Evolutionary conservation across 2,888 invertebrate species (phyloP), one percentile per base, ranked within the genome.

Genomic region (Keiferia lycopersicella): DNA sequence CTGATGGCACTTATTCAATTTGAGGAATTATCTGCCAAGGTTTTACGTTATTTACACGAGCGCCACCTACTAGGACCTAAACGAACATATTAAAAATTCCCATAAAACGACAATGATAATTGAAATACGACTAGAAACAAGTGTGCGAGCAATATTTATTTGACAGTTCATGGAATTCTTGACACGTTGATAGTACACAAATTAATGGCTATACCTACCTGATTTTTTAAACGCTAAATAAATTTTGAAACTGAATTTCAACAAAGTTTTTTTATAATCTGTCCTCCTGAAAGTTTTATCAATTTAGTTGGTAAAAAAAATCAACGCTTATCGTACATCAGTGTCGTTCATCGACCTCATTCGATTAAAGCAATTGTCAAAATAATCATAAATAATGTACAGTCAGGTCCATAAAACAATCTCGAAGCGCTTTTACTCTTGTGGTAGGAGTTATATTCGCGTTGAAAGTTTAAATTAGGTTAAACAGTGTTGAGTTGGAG

Each of bases 291-390:
- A 34, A 34, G 4, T 14, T 41, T 41, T 41, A 41, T 41, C 1
- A 41, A 0, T 41, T n/a, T 41, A n/a, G 41, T 4, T 41, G 16
- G 4, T 6, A n/a, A n/a, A n/a, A 14, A 39, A 39, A 39, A 41
- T 41, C 41, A 41, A 41, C 51, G 20, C 20, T 51, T 51, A 51
- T 51, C 22, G 51, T 22, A 53, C 8, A 45, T 50, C 11, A 22
- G 53, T 53, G 20, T 63, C 61, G 77, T 68, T 61, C 74, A 62
- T 68, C 71, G 75, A 79, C 71, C 77, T 66, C 65, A 58, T 65
- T 66, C 45, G 64, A 68, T 60, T 62, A 66, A 66, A 67, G 48
- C 64, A 69, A 73, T 73, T 67, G 71, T 70, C 70, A 68, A 66
- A 70, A 68, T 61, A 61, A 64, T 18, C 10, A 12, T 45, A 41